These are phyloP conservation scores for Sebastes reedi DNA, from an alignment of 2,797 vertebrate species.

Conservation along the genomic window DNA sequence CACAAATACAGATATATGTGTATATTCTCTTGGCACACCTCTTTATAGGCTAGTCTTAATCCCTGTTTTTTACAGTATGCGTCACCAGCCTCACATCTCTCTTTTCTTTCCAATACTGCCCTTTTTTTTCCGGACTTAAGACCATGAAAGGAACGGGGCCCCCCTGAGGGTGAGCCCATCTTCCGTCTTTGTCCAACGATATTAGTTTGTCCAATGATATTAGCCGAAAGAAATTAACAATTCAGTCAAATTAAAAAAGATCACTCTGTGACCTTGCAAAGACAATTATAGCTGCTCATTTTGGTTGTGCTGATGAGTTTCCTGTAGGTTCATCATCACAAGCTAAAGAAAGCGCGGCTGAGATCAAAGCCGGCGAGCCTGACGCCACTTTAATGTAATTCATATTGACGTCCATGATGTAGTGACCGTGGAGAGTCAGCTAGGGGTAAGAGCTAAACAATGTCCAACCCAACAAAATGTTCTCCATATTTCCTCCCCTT, in stretches of 20 bases:
- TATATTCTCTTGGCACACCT: neutral
- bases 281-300: constrained; percentile 78
- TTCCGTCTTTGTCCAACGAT: constrained; percentile 44
- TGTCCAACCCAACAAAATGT: constrained; percentile 47
- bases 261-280: constrained; percentile 74
- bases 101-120: constrained; percentile 9
- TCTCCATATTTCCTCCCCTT: constrained; percentile 27
- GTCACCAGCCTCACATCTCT: constrained; percentile 1
- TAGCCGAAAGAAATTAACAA: constrained; percentile 71
- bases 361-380: constrained; percentile 70
- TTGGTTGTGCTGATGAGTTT: constrained; percentile 69
- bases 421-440: constrained; percentile 57
- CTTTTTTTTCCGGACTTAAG: constrained; percentile 38
- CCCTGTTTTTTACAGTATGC: neutral
- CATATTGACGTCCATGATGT: constrained; percentile 60
- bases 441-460: constrained; percentile 53
- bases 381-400: constrained; percentile 63
- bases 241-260: constrained; percentile 69
- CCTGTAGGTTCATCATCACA: constrained; percentile 71
- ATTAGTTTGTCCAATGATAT: constrained; percentile 70
- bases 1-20: neutral
- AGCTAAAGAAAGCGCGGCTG: constrained; percentile 70
- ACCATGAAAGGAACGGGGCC: constrained; percentile 59
- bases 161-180: constrained; percentile 54
- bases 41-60: neutral